These are phyloP conservation scores for Tychaedon coryphoeus DNA, from an alignment of 2,113 vertebrate genomes.

Conservation along the genomic window DNA sequence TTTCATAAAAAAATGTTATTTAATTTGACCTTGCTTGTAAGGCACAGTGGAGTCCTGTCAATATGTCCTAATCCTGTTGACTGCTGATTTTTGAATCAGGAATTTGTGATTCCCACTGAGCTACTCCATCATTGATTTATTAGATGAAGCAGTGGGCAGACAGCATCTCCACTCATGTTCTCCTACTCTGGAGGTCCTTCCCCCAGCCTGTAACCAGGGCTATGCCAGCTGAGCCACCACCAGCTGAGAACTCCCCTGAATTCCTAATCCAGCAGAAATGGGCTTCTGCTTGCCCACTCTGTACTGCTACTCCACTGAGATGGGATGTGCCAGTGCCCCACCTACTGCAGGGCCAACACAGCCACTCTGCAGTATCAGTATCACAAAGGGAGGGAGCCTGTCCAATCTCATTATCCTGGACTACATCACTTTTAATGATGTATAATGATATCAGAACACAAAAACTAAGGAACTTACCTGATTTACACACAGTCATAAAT, in stretches of 20 bases:
- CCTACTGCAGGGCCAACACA: background rate
- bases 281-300: background rate
- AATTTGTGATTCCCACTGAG: background rate
- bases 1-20: background rate
- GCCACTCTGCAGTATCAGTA: background rate
- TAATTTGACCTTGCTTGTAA: background rate
- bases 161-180: background rate
- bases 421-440: background rate
- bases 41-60: background rate
- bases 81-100: background rate
- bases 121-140: background rate
- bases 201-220: background rate
- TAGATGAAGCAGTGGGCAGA: background rate
- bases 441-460: background rate
- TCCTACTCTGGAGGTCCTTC: background rate
- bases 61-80: background rate
- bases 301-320: background rate
- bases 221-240: background rate
- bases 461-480: background rate
- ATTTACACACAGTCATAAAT: background rate
- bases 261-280: background rate
- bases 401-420: background rate
- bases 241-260: background rate
- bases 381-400: background rate
- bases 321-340: background rate